Conservation (phyloP, 1,140 invertebrate species). For the Diorhabda carinulata region DNA sequence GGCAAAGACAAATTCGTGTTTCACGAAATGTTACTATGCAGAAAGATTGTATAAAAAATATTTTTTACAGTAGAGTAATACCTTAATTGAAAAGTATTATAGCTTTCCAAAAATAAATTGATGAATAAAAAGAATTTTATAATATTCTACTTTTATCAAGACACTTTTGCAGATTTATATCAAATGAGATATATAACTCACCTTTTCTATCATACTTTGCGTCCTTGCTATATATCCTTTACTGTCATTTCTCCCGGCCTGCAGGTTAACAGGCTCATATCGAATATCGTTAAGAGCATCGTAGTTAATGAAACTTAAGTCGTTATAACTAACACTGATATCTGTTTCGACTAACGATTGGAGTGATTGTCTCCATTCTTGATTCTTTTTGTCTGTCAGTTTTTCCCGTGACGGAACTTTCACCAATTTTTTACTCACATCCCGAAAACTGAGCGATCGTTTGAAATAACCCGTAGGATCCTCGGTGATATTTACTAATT, state of each 20-base stretch:
- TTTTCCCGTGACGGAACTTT: slow-evolving; percentile 33
- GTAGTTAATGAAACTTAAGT: slow-evolving; percentile 46
- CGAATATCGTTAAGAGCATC: slow-evolving; percentile 39
- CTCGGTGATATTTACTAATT: slow-evolving; percentile 33
- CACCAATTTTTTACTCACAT: slow-evolving; percentile 32
- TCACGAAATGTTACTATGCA: no score
- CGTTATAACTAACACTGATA: slow-evolving; percentile 44
- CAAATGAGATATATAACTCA: slow-evolving; percentile 23
- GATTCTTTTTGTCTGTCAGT: slow-evolving; percentile 35
- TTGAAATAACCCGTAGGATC: slow-evolving; percentile 37
- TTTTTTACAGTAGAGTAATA: no score
- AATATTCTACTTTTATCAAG: no score
- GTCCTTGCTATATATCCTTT: slow-evolving; percentile 33
- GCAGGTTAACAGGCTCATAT: slow-evolving; percentile 29
- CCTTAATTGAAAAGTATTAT: no score
- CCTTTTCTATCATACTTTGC: slow-evolving; percentile 41
- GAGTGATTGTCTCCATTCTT: slow-evolving; percentile 43
- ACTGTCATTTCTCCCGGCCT: slow-evolving; percentile 11
- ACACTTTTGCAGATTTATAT: no score
- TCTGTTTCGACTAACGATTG: slow-evolving; percentile 45
- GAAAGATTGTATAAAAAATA: no score
- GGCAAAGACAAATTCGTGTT: no score
- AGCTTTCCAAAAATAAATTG: no score
- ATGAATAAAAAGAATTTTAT: no score
- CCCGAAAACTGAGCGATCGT: slow-evolving; percentile 42